A percentile compares a stretch with the other conserved stretches of the same genome.
phyloP scores from a whole-genome alignment of 2,797 vertebrate species.

The Pseudomugil tenellus region DNA sequence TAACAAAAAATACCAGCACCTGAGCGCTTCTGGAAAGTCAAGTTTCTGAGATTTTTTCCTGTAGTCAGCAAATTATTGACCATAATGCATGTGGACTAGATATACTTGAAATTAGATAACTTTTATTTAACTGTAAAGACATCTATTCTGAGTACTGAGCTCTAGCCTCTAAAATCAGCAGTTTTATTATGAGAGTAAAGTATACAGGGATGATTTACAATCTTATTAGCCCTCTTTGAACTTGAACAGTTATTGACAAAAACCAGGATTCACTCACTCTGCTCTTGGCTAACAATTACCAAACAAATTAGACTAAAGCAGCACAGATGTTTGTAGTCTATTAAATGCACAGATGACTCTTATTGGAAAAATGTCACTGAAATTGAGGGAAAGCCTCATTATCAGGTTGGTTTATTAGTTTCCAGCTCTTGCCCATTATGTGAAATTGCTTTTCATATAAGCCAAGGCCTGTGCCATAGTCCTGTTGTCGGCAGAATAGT shows the following conservation, averaged over 20 bases:
- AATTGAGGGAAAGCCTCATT: constrained; percentile 73
- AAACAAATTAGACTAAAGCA: constrained; percentile 58
- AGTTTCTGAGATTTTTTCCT: not conserved
- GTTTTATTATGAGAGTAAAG: constrained; percentile 38
- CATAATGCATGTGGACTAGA: not conserved
- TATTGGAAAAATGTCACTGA: constrained; percentile 63
- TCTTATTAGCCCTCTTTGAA: constrained; percentile 55
- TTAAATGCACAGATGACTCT: constrained; percentile 67
- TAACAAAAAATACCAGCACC: no score
- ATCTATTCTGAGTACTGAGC: not conserved
- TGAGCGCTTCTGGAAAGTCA: no score
- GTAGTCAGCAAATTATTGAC: not conserved
- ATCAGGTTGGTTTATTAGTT: constrained; percentile 65
- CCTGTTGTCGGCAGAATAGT: constrained; percentile 3
- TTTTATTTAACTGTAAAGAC: not conserved
- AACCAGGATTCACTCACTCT: constrained; percentile 39
- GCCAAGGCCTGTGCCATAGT: constrained; percentile 39
- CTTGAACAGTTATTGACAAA: constrained; percentile 75
- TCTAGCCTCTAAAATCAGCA: constrained; percentile 13
- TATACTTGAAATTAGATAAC: no score
- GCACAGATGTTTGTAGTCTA: constrained; percentile 57
- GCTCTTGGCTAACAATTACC: constrained; percentile 59
- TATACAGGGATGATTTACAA: constrained; percentile 54
- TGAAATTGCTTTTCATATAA: constrained; percentile 51
- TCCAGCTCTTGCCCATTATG: constrained; percentile 51